Evolutionary conservation across 1,140 invertebrate species (phyloP).

Genomic region (Theocolax elegans): DNA sequence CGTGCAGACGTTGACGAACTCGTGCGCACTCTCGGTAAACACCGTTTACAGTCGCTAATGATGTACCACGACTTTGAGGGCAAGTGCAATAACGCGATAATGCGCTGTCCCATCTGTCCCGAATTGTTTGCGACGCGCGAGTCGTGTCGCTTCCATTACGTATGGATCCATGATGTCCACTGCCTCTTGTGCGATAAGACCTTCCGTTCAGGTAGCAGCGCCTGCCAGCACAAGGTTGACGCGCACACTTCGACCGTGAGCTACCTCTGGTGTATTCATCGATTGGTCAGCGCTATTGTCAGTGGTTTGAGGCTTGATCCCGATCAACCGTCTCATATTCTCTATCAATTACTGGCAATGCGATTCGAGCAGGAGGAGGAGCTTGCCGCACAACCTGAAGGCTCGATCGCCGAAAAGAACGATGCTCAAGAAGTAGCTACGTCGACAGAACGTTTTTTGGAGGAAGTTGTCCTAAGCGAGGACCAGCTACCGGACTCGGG

Average conservation of each 20-base stretch:
- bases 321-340: conserved; percentile 16
- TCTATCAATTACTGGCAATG: conserved; percentile 4
- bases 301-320: conserved; percentile 23
- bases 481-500: conserved; percentile 36
- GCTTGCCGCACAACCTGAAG: neutral
- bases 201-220: conserved; percentile 35
- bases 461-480: conserved; percentile 36
- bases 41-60: conserved; percentile 41
- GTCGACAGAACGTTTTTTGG: conserved; percentile 14
- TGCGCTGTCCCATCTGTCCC: conserved; percentile 35
- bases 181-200: conserved; percentile 44
- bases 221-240: conserved; percentile 41
- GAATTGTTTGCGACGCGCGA: conserved; percentile 38
- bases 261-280: conserved; percentile 47
- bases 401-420: neutral
- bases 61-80: conserved; percentile 42
- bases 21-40: conserved; percentile 39
- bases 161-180: conserved; percentile 42
- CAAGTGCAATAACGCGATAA: conserved; percentile 32
- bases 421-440: neutral
- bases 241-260: conserved; percentile 42
- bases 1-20: conserved; percentile 42
- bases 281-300: conserved; percentile 37
- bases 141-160: conserved; percentile 42
- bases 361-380: conserved; percentile 9